Percentiles rank a stretch among this genome's conserved stretches.
phyloP scores from a whole-genome alignment of 2,888 invertebrate genomes.

The Labia minor region DNA sequence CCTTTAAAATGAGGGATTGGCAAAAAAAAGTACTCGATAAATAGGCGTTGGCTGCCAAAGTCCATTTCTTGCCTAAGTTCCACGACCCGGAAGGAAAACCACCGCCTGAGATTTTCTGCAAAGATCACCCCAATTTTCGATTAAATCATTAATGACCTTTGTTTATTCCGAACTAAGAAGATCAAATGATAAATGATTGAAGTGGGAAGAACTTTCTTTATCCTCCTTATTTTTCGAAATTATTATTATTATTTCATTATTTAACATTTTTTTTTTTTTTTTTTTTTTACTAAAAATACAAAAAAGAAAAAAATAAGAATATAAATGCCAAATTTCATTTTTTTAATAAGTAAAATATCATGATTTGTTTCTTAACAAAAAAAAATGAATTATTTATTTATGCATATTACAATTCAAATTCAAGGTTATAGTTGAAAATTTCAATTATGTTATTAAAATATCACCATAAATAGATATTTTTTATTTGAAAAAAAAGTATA shows the following conservation, averaged over 20 bases:
- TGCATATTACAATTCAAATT: no score
- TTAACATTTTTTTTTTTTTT: not conserved
- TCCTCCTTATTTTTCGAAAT: no score
- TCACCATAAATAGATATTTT: no score
- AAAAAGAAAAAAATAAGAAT: not conserved
- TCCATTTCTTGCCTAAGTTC: constrained; percentile 13
- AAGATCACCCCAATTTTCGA: not conserved
- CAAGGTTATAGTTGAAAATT: no score
- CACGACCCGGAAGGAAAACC: not conserved
- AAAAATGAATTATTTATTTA: no score
- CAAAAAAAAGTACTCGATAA: not conserved
- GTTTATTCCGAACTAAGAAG: not conserved
- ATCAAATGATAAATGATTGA: no score
- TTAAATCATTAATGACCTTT: constrained; percentile 7
- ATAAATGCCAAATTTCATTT: no score
- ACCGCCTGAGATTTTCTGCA: not conserved
- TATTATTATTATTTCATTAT: not conserved
- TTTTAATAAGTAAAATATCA: no score
- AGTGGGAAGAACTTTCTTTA: no score
- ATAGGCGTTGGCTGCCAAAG: not conserved
- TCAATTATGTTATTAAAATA: no score
- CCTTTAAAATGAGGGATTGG: constrained; percentile 13
- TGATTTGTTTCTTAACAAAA: no score
- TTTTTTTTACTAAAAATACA: not conserved
- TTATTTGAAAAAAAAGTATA: no score